Evolutionary conservation across 2,113 vertebrate genomes (phyloP), one percentile per base, ranked within the genome.

Genomic region (Strix aluco): DNA sequence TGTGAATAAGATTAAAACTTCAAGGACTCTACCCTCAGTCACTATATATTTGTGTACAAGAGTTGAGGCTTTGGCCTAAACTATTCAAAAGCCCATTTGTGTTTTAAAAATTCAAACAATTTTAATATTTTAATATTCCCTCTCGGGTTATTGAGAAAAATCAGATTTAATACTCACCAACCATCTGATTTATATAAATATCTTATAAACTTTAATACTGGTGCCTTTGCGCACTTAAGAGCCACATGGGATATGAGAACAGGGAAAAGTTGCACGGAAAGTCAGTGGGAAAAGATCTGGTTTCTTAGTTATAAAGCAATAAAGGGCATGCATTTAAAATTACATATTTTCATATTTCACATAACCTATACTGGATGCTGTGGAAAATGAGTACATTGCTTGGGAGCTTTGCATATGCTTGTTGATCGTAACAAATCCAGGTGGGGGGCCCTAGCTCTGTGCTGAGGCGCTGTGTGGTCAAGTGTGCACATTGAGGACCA

Each of bases 151-250:
- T 91, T 95, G 91, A 86, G 85, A 87, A 92, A 94, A 96, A 96
- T 96, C 89, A 93, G 67, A 87, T 96, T 96, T 97, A 96, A 92
- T 93, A 91, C 92, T 95, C 83, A 92, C 96, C 89, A 97, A 92
- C 79, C 95, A 90, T 97, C 89, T 96, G 97, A 96, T 96, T 97
- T 96, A 97, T 97, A 97, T 97, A 96, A 94, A 96, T 95, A 96
- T 96, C 96, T 96, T 95, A 97, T 97, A 96, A 97, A 97, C 71
- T 96, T 97, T 96, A 95, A 93, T 81, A 90, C 91, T 92, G 92
- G 92, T 96, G 97, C 96, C 97, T 97, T 96, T 96, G 69, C 90
- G 0, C 57, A 58, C 86, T 97, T 97, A 97, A 86, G 71, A 96
- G 95, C 92, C 97, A 92, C 96, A 80, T 73, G 97, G 96, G 95